phyloP scores from a whole-genome alignment of 2,797 vertebrate genomes.

The Crossoptilon crossoptilon region DNA sequence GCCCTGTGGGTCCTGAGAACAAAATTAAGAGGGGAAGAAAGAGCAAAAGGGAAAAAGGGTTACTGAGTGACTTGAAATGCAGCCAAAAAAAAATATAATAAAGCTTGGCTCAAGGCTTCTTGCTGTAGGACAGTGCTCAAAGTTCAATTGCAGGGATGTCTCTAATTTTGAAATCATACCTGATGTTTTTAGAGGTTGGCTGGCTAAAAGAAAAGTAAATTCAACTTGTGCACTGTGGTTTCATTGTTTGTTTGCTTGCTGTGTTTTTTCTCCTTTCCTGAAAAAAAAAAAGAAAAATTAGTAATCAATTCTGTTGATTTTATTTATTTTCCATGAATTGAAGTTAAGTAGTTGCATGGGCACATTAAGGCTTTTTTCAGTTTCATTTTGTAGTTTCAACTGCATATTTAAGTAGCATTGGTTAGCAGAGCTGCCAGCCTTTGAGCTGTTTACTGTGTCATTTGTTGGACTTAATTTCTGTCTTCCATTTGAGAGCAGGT shows the following conservation, averaged over 20 bases:
- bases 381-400: background rate
- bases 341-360: slow-evolving; percentile 9
- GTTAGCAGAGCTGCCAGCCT: background rate
- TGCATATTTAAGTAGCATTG: background rate
- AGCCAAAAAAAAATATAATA: slow-evolving; percentile 53
- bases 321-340: background rate
- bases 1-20: slow-evolving; percentile 61
- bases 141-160: slow-evolving; percentile 67
- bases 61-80: slow-evolving; percentile 49
- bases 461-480: background rate
- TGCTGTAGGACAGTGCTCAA: slow-evolving; percentile 1
- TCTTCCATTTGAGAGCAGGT: background rate
- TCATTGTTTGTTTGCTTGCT: background rate
- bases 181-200: slow-evolving; percentile 33
- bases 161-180: slow-evolving; percentile 57
- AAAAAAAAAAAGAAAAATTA: slow-evolving; percentile 39
- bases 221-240: background rate
- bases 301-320: slow-evolving; percentile 1
- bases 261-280: background rate
- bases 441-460: background rate
- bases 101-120: slow-evolving; percentile 7
- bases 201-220: slow-evolving; percentile 40
- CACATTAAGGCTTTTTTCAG: slow-evolving; percentile 1
- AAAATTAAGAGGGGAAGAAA: slow-evolving; percentile 47
- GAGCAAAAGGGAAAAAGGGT: slow-evolving; percentile 21